Conservation (phyloP, 2,113 vertebrate species). For the Pithys albifrons region DNA sequence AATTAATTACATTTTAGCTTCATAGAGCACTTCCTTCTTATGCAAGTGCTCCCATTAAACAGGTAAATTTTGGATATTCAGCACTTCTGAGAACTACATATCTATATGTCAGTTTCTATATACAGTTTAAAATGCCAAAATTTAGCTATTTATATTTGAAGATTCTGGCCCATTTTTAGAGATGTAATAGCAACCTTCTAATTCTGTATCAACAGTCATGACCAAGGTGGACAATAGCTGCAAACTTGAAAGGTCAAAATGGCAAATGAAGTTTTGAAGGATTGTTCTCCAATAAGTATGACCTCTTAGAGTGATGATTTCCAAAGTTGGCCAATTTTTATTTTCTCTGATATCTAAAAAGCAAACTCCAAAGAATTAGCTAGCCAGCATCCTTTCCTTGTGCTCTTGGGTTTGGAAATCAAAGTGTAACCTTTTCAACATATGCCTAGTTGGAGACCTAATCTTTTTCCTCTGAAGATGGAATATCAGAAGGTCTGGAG, state of each 20-base stretch:
- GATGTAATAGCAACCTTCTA: not conserved
- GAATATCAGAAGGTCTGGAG: not conserved
- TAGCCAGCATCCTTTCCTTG: not conserved
- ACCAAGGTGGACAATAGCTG: not conserved
- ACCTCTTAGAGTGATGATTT: not conserved
- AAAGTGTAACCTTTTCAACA: not conserved
- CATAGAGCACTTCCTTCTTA: not conserved
- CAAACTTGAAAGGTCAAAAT: not conserved
- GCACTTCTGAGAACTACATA: not conserved
- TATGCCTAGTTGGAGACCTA: not conserved
- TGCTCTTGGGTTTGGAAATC: not conserved
- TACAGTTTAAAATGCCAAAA: not conserved
- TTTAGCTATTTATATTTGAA: not conserved
- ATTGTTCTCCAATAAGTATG: not conserved
- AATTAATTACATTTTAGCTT: conserved; percentile 12
- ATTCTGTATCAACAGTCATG: not conserved
- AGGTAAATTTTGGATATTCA: not conserved
- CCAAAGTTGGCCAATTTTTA: not conserved
- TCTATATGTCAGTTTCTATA: not conserved
- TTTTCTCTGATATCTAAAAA: not conserved
- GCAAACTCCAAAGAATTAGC: not conserved
- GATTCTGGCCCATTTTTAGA: not conserved
- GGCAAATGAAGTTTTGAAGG: not conserved
- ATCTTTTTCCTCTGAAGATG: not conserved
- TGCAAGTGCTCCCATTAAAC: not conserved